These are phyloP conservation scores for Galagoides demidoff DNA, from an alignment of 2,797 vertebrate genomes.

Conservation along the genomic window DNA sequence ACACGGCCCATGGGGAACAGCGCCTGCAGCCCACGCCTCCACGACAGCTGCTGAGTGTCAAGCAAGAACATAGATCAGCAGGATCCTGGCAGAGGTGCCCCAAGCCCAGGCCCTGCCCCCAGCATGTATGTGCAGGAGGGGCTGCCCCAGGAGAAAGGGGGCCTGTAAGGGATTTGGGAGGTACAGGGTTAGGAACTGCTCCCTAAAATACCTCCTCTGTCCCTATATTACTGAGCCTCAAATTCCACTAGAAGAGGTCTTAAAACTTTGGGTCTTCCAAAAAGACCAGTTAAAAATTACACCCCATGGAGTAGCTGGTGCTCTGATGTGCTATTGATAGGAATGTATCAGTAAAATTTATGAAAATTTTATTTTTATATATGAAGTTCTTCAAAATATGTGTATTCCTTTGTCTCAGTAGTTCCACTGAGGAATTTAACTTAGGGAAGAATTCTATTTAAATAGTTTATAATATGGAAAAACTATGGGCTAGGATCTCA, in stretches of 20 bases:
- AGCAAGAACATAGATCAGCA: conserved; percentile 79
- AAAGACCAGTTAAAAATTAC: conserved; percentile 23
- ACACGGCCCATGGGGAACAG: conserved; percentile 81
- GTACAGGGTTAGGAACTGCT: conserved; percentile 70
- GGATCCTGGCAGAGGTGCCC: conserved; percentile 78
- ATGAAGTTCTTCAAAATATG: conserved; percentile 41
- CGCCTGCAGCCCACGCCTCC: conserved; percentile 82
- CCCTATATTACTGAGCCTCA: conserved; percentile 65
- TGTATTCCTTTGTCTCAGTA: conserved; percentile 6
- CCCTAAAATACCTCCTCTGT: conserved; percentile 69
- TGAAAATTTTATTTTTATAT: conserved; percentile 3
- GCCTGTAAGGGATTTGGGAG: conserved; percentile 74
- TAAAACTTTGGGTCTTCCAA: conserved; percentile 42
- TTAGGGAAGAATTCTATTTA: conserved; percentile 1
- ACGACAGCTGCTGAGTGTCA: conserved; percentile 81
- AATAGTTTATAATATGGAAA: not conserved
- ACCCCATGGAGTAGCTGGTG: not conserved
- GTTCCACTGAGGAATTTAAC: not conserved
- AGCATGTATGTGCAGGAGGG: conserved; percentile 64
- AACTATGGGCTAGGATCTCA: not conserved
- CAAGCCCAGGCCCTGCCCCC: conserved; percentile 60
- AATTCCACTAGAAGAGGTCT: conserved; percentile 33
- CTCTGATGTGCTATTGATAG: not conserved
- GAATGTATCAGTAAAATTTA: not conserved
- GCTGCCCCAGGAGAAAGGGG: conserved; percentile 66